Conservation (phyloP, 1,140 invertebrate species). For the Cotesia glomerata region DNA sequence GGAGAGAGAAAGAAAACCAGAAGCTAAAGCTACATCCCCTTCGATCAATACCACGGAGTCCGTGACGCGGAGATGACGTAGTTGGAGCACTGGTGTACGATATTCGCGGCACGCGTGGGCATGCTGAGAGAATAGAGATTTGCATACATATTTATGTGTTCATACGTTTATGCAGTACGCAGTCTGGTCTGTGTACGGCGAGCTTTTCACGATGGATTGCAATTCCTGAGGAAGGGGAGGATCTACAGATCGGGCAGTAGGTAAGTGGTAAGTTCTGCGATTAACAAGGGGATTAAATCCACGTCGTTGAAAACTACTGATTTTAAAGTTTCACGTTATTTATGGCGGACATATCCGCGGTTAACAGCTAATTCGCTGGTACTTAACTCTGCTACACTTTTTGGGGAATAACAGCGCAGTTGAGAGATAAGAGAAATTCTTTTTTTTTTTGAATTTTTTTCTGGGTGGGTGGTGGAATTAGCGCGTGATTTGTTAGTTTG, state of each 20-base stretch:
- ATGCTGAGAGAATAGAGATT: background rate
- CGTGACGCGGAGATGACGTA: conserved; percentile 28
- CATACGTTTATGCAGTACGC: too few relatives aligned
- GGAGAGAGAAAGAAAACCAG: background rate
- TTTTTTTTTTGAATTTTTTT: too few relatives aligned
- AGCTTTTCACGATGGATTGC: background rate
- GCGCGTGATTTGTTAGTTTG: too few relatives aligned
- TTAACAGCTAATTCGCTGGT: background rate
- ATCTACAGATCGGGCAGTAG: background rate
- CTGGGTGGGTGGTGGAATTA: too few relatives aligned
- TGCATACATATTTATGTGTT: background rate
- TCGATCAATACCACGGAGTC: conserved; percentile 29
- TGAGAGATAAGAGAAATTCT: too few relatives aligned
- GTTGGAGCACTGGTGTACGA: conserved; percentile 6
- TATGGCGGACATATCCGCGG: background rate
- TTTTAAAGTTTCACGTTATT: background rate
- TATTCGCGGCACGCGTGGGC: conserved; percentile 2
- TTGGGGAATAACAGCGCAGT: too few relatives aligned
- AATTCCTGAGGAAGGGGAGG: background rate
- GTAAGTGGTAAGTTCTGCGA: background rate
- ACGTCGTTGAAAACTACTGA: background rate
- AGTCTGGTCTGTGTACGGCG: too few relatives aligned
- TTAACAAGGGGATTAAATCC: background rate
- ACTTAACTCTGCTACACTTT: background rate
- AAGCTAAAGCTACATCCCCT: conserved; percentile 15